Base-by-base conservation (phyloP, 2,113 vertebrate genomes). In the Emydura subglobosa region DNA sequence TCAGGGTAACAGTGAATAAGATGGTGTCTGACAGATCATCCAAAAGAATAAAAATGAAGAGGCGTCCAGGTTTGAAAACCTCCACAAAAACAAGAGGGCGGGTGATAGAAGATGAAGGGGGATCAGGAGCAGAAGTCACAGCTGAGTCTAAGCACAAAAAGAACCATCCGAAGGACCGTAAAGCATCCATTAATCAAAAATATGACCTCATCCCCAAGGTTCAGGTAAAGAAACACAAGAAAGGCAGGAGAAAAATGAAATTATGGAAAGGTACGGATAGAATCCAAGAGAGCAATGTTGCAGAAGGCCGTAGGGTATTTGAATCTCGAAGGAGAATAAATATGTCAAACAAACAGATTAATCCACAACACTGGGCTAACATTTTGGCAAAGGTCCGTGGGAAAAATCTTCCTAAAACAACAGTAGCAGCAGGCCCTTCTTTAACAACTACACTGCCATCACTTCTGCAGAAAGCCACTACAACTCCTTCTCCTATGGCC, bases 371-470 rank as follows among this genome's bases (percentile, higher is more conserved):
- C 5, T 99, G 99, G 99, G 99, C 99, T 1, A 98, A 98, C 34
- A 99, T 99, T 97, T 95, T 99, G 90, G 99, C 99, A 42, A 98
- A 99, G 68, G 99, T 99, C 5, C 98, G 99, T 16, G 98, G 98
- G 24, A 98, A 96, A 91, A 98, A 97, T 25, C 6, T 92, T 93
- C 92, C 96, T 10, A 99, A 93, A 95, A 93, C 91, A 2, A 97
- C 97, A 2, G 94, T 95, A 34, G 82, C 91, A 11, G 85, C 95
- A 6, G 39, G 95, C 44, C 16, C 86, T 95, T 24, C 87, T 24
- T 61, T 50, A 87, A 94, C 79, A 80, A 83, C 74, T 76, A 51
- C 93, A 2, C 25, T 79, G 25, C 76, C 96, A 0, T 49, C 90
- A 4, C 3, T 29, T 22, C 10, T 42, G 3, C 47, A 68, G 3